These are phyloP conservation scores for Telmatochromis brachygnathus DNA, from an alignment of 2,113 vertebrate species.

Conservation along the genomic window DNA sequence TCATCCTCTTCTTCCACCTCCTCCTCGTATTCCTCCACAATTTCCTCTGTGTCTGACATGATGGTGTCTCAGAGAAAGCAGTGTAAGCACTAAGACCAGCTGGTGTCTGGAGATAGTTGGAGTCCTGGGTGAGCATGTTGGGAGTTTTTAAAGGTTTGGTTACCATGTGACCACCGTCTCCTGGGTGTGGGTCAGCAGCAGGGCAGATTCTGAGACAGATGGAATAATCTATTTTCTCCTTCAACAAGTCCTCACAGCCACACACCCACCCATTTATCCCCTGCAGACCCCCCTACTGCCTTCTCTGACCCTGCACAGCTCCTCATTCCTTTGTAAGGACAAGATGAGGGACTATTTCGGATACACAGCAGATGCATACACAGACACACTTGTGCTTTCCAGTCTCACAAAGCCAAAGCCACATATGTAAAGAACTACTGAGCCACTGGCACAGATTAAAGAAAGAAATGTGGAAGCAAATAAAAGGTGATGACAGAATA, in stretches of 20 bases:
- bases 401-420: neutral
- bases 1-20: conserved; percentile 20
- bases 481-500: neutral
- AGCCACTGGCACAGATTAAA: neutral
- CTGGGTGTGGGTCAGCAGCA: conserved; percentile 30
- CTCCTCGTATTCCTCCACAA: conserved; percentile 53
- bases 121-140: neutral
- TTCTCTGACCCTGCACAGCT: conserved; percentile 35
- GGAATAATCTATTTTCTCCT: conserved; percentile 72
- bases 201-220: conserved; percentile 64
- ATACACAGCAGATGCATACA: conserved; percentile 66
- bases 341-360: conserved; percentile 68
- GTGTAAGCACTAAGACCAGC: neutral
- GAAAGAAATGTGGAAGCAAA: neutral
- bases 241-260: conserved; percentile 39
- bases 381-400: conserved; percentile 46
- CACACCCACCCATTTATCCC: conserved; percentile 7
- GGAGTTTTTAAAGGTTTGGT: conserved; percentile 53
- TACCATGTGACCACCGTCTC: conserved; percentile 60
- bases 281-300: conserved; percentile 15
- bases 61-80: neutral
- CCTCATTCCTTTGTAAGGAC: conserved; percentile 70
- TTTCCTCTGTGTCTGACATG: conserved; percentile 71
- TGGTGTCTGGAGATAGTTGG: conserved; percentile 10
- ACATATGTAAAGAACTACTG: neutral